Percentiles rank a stretch among this genome's conserved stretches.
Conservation (phyloP, 1,140 invertebrate genomes). For the Drosophila arizonae region DNA sequence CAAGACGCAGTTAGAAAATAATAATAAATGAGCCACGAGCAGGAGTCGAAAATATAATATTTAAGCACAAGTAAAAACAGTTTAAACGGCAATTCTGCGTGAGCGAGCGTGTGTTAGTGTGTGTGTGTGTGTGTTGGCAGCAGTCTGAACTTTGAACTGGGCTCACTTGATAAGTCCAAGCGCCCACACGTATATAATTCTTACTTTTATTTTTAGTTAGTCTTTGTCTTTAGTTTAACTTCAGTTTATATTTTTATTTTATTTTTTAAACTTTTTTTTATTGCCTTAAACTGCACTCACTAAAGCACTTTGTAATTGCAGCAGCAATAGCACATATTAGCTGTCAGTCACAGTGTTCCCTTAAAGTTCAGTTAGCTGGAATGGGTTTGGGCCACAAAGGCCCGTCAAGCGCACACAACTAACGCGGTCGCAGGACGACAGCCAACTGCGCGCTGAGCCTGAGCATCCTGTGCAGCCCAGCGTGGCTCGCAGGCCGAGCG, state of each 20-base stretch:
- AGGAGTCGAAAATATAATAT: conserved; percentile 28
- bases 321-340: not conserved
- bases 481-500: conserved; percentile 1
- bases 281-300: conserved; percentile 33
- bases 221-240: conserved; percentile 34
- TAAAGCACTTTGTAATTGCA: conserved; percentile 13
- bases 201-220: not conserved
- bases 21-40: conserved; percentile 39
- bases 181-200: conserved; percentile 27
- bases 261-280: conserved; percentile 10
- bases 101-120: conserved; percentile 15
- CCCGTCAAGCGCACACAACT: conserved; percentile 71
- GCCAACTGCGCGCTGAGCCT: conserved; percentile 69
- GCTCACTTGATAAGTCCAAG: conserved; percentile 46
- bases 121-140: conserved; percentile 13
- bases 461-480: conserved; percentile 28
- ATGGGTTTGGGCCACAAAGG: not conserved
- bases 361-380: not conserved
- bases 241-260: conserved; percentile 5
- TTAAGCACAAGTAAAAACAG: conserved; percentile 41
- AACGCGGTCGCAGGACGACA: conserved; percentile 74
- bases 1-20: conserved; percentile 48
- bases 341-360: conserved; percentile 28
- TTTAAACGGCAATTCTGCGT: conserved; percentile 54
- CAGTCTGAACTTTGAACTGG: conserved; percentile 36